These are phyloP conservation scores for Taeniopygia guttata DNA, from an alignment of 2,797 vertebrate genomes.

Conservation along the genomic window DNA sequence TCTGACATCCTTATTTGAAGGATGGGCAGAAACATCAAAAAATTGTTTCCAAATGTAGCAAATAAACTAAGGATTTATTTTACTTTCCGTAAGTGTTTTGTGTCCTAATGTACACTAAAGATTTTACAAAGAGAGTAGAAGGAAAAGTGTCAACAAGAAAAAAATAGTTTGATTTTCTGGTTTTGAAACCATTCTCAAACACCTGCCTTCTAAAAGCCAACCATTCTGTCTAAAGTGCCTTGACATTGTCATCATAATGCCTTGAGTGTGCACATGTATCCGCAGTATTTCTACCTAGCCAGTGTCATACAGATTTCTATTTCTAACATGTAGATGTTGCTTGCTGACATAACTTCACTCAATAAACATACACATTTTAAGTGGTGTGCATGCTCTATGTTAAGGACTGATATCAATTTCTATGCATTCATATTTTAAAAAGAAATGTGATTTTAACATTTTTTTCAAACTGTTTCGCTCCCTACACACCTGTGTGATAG, in stretches of 20 bases:
- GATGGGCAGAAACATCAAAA: slow-evolving; percentile 59
- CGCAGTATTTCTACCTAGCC: background rate
- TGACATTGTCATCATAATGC: fast-evolving
- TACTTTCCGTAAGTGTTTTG: background rate
- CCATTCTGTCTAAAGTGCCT: background rate
- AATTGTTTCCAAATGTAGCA: slow-evolving; percentile 57
- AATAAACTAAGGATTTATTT: slow-evolving; percentile 26
- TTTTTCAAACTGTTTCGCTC: background rate
- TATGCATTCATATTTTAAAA: background rate
- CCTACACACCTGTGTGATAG: background rate
- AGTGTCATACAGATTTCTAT: background rate
- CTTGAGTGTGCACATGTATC: background rate
- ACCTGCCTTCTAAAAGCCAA: background rate
- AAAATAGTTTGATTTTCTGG: background rate
- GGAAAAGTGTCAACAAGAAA: background rate
- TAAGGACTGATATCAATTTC: background rate
- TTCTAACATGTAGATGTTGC: background rate
- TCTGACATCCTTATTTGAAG: slow-evolving; percentile 64
- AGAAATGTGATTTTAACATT: background rate
- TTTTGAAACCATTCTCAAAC: background rate
- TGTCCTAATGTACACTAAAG: background rate
- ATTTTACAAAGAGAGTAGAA: background rate
- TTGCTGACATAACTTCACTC: background rate
- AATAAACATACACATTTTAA: background rate
- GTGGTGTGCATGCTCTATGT: background rate